Evolutionary conservation across 2,113 vertebrate species (phyloP).

Genomic region (Misgurnus mizolepis): DNA sequence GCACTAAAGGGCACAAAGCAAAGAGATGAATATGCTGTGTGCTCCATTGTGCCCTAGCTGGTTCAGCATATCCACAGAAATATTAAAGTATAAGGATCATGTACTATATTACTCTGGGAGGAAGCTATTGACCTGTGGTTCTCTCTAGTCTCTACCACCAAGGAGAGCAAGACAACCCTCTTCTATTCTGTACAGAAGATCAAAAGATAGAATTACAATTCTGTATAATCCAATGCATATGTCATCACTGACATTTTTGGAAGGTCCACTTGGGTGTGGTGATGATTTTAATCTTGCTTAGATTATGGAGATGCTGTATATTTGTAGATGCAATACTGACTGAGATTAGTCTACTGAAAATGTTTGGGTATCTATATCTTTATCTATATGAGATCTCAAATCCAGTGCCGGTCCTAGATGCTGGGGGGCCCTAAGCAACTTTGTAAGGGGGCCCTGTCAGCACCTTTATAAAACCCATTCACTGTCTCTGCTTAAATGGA

Average conservation of each 20-base stretch:
- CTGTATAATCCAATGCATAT: background rate
- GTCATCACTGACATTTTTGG: background rate
- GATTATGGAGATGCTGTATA: background rate
- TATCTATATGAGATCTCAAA: too few species aligned
- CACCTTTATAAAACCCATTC: too few species aligned
- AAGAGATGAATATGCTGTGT: constrained; percentile 14
- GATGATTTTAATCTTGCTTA: background rate
- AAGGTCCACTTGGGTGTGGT: background rate
- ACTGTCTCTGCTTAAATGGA: too few species aligned
- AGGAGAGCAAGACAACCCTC: constrained; percentile 7
- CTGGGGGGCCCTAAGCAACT: too few species aligned
- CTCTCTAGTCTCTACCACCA: constrained; percentile 29
- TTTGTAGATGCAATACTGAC: too few species aligned
- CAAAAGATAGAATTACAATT: background rate
- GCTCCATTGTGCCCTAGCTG: constrained; percentile 26
- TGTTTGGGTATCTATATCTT: too few species aligned
- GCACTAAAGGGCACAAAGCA: background rate
- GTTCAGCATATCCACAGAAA: constrained; percentile 49
- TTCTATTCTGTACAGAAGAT: constrained; percentile 4
- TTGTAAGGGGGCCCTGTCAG: too few species aligned
- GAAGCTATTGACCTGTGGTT: constrained; percentile 45
- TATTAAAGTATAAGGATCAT: constrained; percentile 30
- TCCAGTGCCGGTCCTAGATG: too few species aligned
- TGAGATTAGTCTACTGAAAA: too few species aligned
- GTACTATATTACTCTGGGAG: constrained; percentile 37